A percentile compares a stretch with the other conserved stretches of the same genome.
Conservation (phyloP, 2,888 invertebrate genomes). For the Lochmaea crataegi region DNA sequence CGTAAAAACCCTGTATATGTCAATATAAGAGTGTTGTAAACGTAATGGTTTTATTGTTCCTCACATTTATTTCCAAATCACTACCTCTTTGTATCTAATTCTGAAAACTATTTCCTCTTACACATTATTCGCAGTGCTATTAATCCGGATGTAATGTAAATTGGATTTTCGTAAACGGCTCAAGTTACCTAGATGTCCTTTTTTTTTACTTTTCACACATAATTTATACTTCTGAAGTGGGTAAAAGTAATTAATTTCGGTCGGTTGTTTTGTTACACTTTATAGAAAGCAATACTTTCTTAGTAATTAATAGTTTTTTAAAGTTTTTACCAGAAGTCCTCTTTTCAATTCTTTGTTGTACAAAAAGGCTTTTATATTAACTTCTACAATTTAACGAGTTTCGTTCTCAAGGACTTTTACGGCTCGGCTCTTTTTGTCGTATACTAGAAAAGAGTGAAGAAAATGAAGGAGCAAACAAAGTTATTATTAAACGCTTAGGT, state of each 20-base stretch:
- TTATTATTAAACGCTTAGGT: neutral
- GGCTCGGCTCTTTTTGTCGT: neutral
- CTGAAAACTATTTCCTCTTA: too few relatives aligned
- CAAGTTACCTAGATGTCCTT: neutral
- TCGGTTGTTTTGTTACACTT: neutral
- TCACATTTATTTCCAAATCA: neutral
- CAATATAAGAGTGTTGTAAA: too few relatives aligned
- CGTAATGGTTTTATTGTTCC: too few relatives aligned
- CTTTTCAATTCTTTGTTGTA: neutral
- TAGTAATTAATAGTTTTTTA: neutral
- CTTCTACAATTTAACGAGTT: neutral
- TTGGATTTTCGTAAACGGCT: neutral
- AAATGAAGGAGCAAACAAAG: neutral
- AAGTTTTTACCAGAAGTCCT: neutral
- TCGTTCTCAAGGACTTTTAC: neutral
- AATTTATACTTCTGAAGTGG: neutral
- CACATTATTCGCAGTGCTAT: too few relatives aligned
- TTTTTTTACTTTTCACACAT: neutral
- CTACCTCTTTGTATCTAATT: neutral
- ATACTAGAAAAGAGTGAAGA: neutral
- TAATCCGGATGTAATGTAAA: neutral
- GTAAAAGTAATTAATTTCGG: conserved; percentile 1
- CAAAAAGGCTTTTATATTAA: neutral
- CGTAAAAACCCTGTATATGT: too few relatives aligned
- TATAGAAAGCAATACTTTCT: neutral